Percentiles rank a stretch among this genome's conserved stretches.
These are phyloP conservation scores for Elysia crispata DNA, from an alignment of 2,888 invertebrate species.

Conservation along the genomic window DNA sequence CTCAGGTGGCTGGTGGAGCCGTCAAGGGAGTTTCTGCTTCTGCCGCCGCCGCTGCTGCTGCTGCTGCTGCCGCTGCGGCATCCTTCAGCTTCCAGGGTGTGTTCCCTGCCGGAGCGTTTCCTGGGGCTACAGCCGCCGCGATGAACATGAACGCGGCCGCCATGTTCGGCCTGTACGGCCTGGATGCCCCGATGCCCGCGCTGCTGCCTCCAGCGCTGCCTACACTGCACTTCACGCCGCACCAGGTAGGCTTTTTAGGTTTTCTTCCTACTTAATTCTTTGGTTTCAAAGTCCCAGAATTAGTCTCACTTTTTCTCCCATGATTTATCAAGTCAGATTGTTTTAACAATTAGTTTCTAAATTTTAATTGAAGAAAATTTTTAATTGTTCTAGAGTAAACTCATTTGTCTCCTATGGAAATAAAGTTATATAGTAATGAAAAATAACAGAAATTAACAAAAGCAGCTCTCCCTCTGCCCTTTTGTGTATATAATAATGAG, in stretches of 20 bases:
- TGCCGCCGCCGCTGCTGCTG: slow-evolving; percentile 28
- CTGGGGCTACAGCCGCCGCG: slow-evolving; percentile 21
- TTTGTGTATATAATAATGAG: no score
- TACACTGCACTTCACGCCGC: slow-evolving; percentile 75
- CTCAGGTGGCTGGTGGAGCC: not conserved
- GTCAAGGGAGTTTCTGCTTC: slow-evolving; percentile 35
- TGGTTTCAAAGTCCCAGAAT: no score
- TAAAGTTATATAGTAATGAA: no score
- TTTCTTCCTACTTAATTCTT: no score
- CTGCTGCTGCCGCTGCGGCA: slow-evolving; percentile 39
- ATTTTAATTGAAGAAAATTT: no score
- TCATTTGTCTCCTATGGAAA: no score
- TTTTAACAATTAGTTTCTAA: no score
- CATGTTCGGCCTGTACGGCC: slow-evolving; percentile 56
- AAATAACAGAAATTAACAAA: no score
- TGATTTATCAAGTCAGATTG: no score
- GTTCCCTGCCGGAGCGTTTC: slow-evolving; percentile 11
- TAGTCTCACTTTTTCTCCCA: no score
- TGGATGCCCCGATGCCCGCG: slow-evolving; percentile 52
- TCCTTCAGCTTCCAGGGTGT: slow-evolving; percentile 37
- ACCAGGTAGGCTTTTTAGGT: slow-evolving; percentile 57
- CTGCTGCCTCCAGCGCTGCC: slow-evolving; percentile 67
- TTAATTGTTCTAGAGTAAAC: no score
- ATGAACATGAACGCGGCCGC: slow-evolving; percentile 21
- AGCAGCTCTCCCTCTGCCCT: no score